Base-by-base conservation (phyloP, 2,888 invertebrate species). In the Drosophila mimica region DNA sequence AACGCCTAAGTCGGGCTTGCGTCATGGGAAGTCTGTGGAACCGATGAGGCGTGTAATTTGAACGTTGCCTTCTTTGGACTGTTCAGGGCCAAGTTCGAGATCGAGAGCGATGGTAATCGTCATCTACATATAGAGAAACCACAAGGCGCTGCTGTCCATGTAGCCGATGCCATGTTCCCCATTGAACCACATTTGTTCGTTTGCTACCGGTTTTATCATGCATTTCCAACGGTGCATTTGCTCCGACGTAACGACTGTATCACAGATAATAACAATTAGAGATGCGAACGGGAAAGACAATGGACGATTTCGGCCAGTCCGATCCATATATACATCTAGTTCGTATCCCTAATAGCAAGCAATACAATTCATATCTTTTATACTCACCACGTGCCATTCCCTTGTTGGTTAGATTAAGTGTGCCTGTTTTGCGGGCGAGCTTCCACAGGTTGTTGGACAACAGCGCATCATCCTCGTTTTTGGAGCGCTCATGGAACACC, bases 401-500 rank as follows among this genome's bases (percentile, higher is more conserved):
- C 91, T 95, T 95, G 78, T 96, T 96, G 66, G 96, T 95, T 82
- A 98, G 94, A 94, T 96, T 97, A 49, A 98, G 94, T 81, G 96
- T 95, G 28, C 98, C 98, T 76, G 96, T 96, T 91, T 95, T 96
- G 88, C 97, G 95, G 5, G 97, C 97, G 78, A 95, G 95, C 93
- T 97, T 96, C 66, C 98, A 94, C 85, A 97, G 93, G 58, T 95
- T 95, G 65, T 94, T 94, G 36, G 97, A 95, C 74, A 97, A 92
- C 91, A 95, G 95, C 67, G 94, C 94, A 74, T 96, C 95, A 88
- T 96, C 96, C 78, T 96, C 95, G 3, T 49, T 17, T 1, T 2
- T 62, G 28, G 57, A 52, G 8, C 96, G 96, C 90, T 95, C 94
- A 91, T 96, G 96, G 93, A 97, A 97, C 59, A 97, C 92, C 4